Percentiles rank a stretch among this genome's conserved stretches.
These are phyloP conservation scores for Leucoraja ocellata DNA, from an alignment of 2,797 vertebrate species.

Conservation along the genomic window DNA sequence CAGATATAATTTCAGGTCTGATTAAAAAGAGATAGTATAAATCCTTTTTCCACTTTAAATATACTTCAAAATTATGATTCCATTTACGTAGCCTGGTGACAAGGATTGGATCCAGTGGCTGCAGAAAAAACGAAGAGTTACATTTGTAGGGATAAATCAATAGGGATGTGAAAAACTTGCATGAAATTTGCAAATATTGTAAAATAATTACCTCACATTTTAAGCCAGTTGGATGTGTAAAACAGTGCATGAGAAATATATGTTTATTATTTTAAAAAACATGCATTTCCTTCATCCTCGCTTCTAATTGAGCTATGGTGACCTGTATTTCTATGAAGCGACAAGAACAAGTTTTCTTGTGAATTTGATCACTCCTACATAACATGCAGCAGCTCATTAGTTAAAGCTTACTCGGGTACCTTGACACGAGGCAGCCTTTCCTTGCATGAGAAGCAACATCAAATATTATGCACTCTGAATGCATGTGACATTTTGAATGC, in stretches of 20 bases:
- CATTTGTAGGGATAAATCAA: neutral
- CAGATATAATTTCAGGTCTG: neutral
- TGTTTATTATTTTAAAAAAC: neutral
- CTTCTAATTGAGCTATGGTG: neutral
- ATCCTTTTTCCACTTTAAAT: neutral
- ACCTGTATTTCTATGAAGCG: neutral
- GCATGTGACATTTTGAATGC: neutral
- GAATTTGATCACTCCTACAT: neutral
- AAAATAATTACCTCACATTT: neutral
- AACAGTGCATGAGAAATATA: neutral
- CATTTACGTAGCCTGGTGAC: neutral
- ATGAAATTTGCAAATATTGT: neutral
- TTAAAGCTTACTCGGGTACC: neutral
- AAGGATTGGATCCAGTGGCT: neutral
- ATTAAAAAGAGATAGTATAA: neutral
- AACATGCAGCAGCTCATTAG: conserved; percentile 3
- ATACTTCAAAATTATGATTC: neutral
- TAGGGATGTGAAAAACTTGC: neutral
- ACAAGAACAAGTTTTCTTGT: neutral
- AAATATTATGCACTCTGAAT: neutral
- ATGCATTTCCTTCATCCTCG: neutral
- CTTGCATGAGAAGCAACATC: neutral
- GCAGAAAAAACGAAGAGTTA: neutral
- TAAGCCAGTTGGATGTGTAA: neutral
- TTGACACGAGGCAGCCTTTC: neutral